Base-by-base conservation (phyloP, 2,113 vertebrate genomes). In the Phrynosoma platyrhinos region DNA sequence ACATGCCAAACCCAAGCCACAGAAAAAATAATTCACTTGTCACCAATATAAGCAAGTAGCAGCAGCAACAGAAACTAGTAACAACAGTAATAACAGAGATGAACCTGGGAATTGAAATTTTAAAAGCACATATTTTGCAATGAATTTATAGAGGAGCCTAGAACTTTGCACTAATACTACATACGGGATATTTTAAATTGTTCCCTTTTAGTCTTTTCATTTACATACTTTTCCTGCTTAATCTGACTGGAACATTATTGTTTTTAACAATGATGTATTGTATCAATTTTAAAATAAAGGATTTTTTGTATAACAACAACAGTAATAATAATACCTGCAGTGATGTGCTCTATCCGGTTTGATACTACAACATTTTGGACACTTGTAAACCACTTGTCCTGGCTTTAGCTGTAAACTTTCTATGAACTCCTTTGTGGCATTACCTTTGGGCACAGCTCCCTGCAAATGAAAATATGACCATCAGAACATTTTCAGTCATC, bases 361-460 rank as follows among this genome's bases (percentile, higher is more conserved):
- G 95, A 99, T 99, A 96, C 99, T 99, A 97, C 98, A 99, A 96
- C 99, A 99, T 89, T 99, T 99, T 89, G 99, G 98, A 93, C 99
- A 99, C 94, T 99, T 99, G 96, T 99, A 99, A 85, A 99, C 98
- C 94, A 99, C 99, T 94, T 99, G 98, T 42, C 99, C 99, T 0
- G 99, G 99, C 94, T 99, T 99, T 81, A 99, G 96, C 95, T 99
- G 98, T 93, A 99, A 97, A 94, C 99, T 99, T 95, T 99, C 99
- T 0, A 99, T 99, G 94, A 99, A 99, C 90, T 99, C 99, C 95
- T 99, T 99, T 89, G 99, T 99, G 83, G 99, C 99, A 20, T 99
- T 99, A 92, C 99, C 99, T 97, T 99, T 99, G 71, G 98, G 98
- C 86, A 99, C 99, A 2, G 99, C 98, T 88, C 99, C 99, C 99